phyloP scores from a whole-genome alignment of 2,797 vertebrate genomes.

The Neosalanx taihuensis region DNA sequence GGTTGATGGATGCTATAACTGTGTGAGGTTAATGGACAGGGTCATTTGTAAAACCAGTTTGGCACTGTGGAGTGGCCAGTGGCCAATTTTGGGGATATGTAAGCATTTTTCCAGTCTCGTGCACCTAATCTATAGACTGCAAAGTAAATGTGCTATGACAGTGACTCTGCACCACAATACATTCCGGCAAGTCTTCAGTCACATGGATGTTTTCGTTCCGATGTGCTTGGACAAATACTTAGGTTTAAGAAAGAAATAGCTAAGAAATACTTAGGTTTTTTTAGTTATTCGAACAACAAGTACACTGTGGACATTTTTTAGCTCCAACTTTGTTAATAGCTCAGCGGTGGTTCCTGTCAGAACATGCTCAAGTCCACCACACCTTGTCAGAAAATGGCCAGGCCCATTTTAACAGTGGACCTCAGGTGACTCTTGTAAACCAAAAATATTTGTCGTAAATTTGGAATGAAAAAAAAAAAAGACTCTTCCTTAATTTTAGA shows the following conservation, averaged over 20 bases:
- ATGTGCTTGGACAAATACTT: conserved; percentile 7
- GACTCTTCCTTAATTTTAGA: too few relatives aligned
- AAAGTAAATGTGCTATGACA: conserved; percentile 55
- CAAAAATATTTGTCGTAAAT: conserved; percentile 40
- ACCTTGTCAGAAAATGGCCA: conserved; percentile 40
- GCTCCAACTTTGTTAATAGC: conserved; percentile 28
- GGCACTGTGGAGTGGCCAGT: conserved; percentile 29
- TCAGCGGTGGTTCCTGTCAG: conserved; percentile 49
- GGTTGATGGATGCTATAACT: conserved; percentile 46
- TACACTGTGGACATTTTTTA: conserved; percentile 8
- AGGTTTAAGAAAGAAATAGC: too few relatives aligned
- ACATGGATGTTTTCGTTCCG: conserved; percentile 39
- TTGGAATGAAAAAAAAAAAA: conserved; percentile 3
- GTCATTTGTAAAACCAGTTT: conserved; percentile 26
- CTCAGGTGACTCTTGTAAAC: conserved; percentile 37
- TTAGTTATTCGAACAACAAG: too few relatives aligned
- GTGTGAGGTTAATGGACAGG: conserved; percentile 47
- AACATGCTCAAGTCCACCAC: conserved; percentile 51
- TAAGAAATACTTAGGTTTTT: background rate
- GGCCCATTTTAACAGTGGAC: conserved; percentile 47
- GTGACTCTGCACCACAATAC: conserved; percentile 60
- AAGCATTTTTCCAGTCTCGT: conserved; percentile 47
- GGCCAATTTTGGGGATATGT: conserved; percentile 43
- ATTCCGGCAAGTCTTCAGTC: conserved; percentile 50
- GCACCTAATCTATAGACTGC: conserved; percentile 41